Evolutionary conservation across 2,113 vertebrate genomes (phyloP).

Genomic region (Carassius auratus): DNA sequence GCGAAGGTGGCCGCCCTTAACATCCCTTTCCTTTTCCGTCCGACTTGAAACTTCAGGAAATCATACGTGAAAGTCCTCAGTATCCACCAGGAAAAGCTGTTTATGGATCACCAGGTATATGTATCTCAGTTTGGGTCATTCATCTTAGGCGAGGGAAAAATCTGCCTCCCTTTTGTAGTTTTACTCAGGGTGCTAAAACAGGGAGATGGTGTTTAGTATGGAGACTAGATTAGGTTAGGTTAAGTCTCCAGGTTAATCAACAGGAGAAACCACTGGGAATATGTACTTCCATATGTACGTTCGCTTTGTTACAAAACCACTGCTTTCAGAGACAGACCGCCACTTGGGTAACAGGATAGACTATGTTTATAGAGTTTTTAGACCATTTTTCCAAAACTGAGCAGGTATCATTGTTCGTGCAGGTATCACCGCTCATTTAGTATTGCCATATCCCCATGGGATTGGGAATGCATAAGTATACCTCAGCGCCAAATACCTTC

Average conservation of each 20-base stretch:
- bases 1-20: neutral
- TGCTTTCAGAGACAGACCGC: slow-evolving; percentile 15
- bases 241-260: slow-evolving; percentile 47
- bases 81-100: slow-evolving; percentile 32
- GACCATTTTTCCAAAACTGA: slow-evolving; percentile 38
- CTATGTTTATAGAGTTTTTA: slow-evolving; percentile 37
- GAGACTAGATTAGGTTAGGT: slow-evolving; percentile 49
- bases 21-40: slow-evolving; percentile 13
- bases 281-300: slow-evolving; percentile 15
- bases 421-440: slow-evolving; percentile 30
- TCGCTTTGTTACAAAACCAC: neutral
- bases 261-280: slow-evolving; percentile 31
- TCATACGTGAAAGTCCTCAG: slow-evolving; percentile 3
- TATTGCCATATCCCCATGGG: slow-evolving; percentile 45
- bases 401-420: slow-evolving; percentile 33
- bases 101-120: slow-evolving; percentile 37
- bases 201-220: slow-evolving; percentile 68
- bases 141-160: slow-evolving; percentile 69
- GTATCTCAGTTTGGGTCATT: slow-evolving; percentile 58
- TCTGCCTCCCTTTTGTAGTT: slow-evolving; percentile 67
- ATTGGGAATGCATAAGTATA: slow-evolving; percentile 52
- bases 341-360: slow-evolving; percentile 44
- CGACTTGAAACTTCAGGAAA: slow-evolving; percentile 57
- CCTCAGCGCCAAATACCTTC: slow-evolving; percentile 50
- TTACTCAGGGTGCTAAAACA: slow-evolving; percentile 82